These are phyloP conservation scores for Odontamblyopus lacepedii DNA, from an alignment of 2,797 vertebrate genomes.

Conservation along the genomic window DNA sequence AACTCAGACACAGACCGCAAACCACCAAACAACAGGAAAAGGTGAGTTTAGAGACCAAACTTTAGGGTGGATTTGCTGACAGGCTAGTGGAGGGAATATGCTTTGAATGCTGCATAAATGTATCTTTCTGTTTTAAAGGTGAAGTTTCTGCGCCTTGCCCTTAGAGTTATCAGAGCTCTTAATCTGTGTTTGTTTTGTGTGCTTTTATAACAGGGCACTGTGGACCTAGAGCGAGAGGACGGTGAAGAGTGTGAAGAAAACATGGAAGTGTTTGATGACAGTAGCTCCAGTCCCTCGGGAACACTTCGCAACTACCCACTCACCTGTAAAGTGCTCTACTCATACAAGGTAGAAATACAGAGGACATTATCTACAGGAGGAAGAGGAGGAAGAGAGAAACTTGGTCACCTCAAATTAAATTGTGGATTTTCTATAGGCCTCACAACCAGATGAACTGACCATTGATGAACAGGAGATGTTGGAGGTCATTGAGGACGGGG, in stretches of 20 bases:
- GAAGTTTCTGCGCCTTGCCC: slow-evolving; percentile 19
- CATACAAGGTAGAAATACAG: slow-evolving; percentile 86
- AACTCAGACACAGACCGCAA: slow-evolving; percentile 22
- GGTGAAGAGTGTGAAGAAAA: slow-evolving; percentile 95
- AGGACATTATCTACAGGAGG: slow-evolving; percentile 7
- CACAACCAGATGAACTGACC: slow-evolving; percentile 95
- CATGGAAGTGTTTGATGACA: slow-evolving; percentile 97
- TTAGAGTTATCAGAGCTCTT: slow-evolving; percentile 35
- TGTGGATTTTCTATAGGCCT: slow-evolving; percentile 77
- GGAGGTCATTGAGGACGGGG: slow-evolving; percentile 98
- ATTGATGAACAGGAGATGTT: slow-evolving; percentile 96
- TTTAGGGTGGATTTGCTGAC: not conserved
- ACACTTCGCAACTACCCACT: slow-evolving; percentile 95
- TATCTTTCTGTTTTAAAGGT: not conserved
- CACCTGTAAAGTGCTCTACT: slow-evolving; percentile 98
- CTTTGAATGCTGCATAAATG: not conserved
- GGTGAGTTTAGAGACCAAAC: slow-evolving; percentile 20
- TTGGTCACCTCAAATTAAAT: not conserved
- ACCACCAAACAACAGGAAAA: slow-evolving; percentile 15
- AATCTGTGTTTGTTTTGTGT: slow-evolving; percentile 28
- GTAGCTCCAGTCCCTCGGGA: slow-evolving; percentile 95
- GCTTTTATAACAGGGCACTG: slow-evolving; percentile 76
- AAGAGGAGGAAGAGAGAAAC: not conserved
- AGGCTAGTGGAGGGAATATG: not conserved
- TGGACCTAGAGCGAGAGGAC: slow-evolving; percentile 90